A percentile compares a stretch with the other conserved stretches of the same genome.
Conservation (phyloP, 2,797 vertebrate genomes). For the Oophaga sylvatica region DNA sequence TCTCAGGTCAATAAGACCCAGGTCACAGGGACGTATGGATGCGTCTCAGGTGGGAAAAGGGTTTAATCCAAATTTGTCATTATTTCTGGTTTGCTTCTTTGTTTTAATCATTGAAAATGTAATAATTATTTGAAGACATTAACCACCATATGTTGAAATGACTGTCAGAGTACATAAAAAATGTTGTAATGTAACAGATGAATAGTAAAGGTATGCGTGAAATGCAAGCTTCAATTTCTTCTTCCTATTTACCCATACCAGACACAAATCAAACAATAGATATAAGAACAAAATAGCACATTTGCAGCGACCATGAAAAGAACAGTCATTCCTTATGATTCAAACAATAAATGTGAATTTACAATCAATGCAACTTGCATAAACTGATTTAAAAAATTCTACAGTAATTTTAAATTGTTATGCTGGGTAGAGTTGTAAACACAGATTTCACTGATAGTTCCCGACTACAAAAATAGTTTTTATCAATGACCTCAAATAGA, state of each 20-base stretch:
- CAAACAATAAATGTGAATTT: not conserved
- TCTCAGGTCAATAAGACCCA: too few species aligned
- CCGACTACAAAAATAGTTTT: slow-evolving; percentile 15
- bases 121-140: not conserved
- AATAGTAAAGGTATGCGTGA: not conserved
- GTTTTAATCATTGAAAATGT: not conserved
- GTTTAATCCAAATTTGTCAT: not conserved
- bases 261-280: not conserved
- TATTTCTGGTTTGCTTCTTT: not conserved
- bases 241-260: not conserved
- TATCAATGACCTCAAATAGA: slow-evolving; percentile 31
- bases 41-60: too few species aligned
- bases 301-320: slow-evolving; percentile 20
- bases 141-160: not conserved
- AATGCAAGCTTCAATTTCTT: not conserved
- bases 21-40: too few species aligned
- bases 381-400: slow-evolving; percentile 13
- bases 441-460: slow-evolving; percentile 17
- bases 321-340: not conserved
- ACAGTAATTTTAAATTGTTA: slow-evolving; percentile 26
- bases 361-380: not conserved
- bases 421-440: slow-evolving; percentile 22
- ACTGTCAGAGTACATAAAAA: not conserved
- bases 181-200: not conserved
- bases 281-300: not conserved